Conservation (phyloP, 2,113 vertebrate genomes). For the Cyprinodon tularosa region DNA sequence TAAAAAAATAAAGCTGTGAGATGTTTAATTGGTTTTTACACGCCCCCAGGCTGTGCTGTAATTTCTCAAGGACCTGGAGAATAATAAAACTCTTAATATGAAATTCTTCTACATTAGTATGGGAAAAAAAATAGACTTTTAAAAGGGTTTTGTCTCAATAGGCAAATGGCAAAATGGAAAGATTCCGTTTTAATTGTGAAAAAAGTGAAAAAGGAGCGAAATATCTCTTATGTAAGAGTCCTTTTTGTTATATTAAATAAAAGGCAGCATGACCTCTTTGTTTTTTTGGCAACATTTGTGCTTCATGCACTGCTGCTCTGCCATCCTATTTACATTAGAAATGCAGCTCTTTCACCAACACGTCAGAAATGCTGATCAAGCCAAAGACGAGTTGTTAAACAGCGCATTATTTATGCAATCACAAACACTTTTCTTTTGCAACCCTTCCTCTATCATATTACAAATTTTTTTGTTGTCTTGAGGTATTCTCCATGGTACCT, state of each 20-base stretch:
- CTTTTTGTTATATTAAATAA: constrained; percentile 46
- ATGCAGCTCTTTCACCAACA: background rate
- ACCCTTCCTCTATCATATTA: background rate
- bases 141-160: background rate
- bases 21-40: background rate
- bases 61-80: background rate
- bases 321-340: constrained; percentile 14
- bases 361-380: background rate
- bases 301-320: constrained; percentile 40
- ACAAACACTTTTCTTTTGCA: background rate
- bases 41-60: background rate
- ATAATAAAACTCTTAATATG: background rate
- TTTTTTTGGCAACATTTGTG: constrained; percentile 26
- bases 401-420: background rate
- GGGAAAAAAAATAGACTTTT: background rate
- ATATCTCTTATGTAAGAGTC: constrained; percentile 32
- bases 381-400: background rate
- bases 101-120: background rate
- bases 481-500: background rate
- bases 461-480: background rate
- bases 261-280: constrained; percentile 32
- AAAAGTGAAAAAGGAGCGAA: background rate
- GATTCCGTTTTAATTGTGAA: too few species aligned
- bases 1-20: background rate
- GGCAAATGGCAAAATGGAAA: background rate